Evolutionary conservation across 2,113 vertebrate species (phyloP).

Genomic region (Mesocricetus auratus): DNA sequence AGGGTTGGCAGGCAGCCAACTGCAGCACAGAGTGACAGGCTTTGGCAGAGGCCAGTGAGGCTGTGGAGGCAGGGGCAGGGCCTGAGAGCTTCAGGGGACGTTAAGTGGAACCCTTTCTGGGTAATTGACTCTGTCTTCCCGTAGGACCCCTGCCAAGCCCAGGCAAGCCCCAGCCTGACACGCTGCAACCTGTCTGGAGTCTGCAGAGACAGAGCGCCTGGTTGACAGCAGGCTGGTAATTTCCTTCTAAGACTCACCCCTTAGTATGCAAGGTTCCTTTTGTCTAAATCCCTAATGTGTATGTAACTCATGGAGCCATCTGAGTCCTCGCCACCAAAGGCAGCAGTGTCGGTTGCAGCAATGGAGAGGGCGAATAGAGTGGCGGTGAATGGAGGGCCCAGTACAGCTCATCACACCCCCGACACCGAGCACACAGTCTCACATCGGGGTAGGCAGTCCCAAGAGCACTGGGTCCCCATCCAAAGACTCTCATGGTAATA

Average conservation of each 20-base stretch:
- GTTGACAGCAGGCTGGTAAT: conserved; percentile 37
- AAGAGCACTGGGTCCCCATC: neutral
- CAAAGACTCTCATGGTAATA: neutral
- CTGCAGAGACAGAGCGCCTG: neutral
- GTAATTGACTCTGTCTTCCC: conserved; percentile 44
- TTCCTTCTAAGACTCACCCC: neutral
- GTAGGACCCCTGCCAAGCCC: conserved; percentile 54
- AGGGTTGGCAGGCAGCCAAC: conserved; percentile 16
- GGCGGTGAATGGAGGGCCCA: neutral
- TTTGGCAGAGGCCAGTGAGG: conserved; percentile 20
- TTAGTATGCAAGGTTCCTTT: neutral
- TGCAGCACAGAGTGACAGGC: neutral
- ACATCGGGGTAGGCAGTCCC: neutral
- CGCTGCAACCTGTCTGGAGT: conserved; percentile 41
- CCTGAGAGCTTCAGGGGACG: conserved; percentile 62
- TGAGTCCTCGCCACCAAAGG: fast-evolving
- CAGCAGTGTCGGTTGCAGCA: fast-evolving
- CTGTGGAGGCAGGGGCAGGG: neutral
- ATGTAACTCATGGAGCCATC: fast-evolving
- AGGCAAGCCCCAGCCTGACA: conserved; percentile 21
- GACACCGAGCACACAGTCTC: fast-evolving
- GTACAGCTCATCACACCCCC: too few species aligned
- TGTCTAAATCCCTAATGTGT: neutral
- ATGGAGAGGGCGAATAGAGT: neutral
- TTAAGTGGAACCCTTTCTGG: conserved; percentile 74